Conservation (phyloP, 2,888 invertebrate species). For the Ptilodon capucinus region DNA sequence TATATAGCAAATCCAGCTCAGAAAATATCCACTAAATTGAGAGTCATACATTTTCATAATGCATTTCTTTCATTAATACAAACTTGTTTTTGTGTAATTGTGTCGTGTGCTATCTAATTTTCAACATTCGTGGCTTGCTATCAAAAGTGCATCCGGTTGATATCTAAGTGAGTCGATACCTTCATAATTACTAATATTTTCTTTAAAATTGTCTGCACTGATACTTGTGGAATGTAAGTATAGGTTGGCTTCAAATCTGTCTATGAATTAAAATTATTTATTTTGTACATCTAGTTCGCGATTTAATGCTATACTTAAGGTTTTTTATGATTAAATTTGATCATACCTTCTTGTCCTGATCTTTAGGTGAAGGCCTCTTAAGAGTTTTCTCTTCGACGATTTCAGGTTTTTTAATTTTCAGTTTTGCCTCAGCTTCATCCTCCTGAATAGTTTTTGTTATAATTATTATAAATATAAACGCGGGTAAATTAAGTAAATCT, state of each 20-base stretch:
- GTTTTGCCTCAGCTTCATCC: slow-evolving; percentile 72
- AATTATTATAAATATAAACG: not conserved
- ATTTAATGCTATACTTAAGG: not conserved
- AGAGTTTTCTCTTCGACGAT: slow-evolving; percentile 72
- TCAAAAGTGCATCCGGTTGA: not conserved
- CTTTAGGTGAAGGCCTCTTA: slow-evolving; percentile 68
- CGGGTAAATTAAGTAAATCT: too few relatives aligned
- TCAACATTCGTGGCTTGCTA: slow-evolving; percentile 15
- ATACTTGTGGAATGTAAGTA: slow-evolving; percentile 41
- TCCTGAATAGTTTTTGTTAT: slow-evolving; percentile 50
- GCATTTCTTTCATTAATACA: slow-evolving; percentile 16
- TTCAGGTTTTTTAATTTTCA: slow-evolving; percentile 75
- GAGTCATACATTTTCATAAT: slow-evolving; percentile 8
- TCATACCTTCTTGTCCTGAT: slow-evolving; percentile 59
- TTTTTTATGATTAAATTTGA: slow-evolving; percentile 1
- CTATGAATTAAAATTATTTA: slow-evolving; percentile 51
- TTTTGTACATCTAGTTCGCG: too few relatives aligned
- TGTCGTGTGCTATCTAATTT: slow-evolving; percentile 15
- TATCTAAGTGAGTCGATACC: slow-evolving; percentile 43
- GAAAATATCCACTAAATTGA: not conserved
- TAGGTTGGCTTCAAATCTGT: slow-evolving; percentile 45
- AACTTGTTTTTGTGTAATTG: slow-evolving; percentile 18
- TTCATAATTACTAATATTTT: slow-evolving; percentile 61
- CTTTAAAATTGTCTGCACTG: slow-evolving; percentile 48
- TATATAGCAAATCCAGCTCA: slow-evolving; percentile 13